Evolutionary conservation across 2,888 invertebrate species (phyloP), one percentile per base, ranked within the genome.

Genomic region (Pammene fasciana): DNA sequence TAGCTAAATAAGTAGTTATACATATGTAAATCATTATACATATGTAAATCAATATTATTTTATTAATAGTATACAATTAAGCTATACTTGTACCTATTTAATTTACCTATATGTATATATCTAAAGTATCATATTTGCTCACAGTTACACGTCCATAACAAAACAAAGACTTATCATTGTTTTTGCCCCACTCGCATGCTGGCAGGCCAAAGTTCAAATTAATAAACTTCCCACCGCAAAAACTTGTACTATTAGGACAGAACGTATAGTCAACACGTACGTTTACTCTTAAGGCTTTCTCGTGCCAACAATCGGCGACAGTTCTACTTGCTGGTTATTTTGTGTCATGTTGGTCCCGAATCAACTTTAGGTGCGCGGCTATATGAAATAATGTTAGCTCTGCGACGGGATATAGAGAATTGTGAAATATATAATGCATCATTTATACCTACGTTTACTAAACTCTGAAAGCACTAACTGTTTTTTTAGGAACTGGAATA

Each of bases 211-310:
- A 66, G 65, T 66, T 66, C 48, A 59, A 43, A 59, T 50, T 52
- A 50, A 59, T 67, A 67, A 67, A 50, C 62, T 62, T 62, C 62
- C 43, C 41, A 34, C 43, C 59, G 34, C 50, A 52, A 59, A 59
- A 52, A 50, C 59, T 67, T 52, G 14, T 50, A 50, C 52, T 59
- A 59, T 67, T 52, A 50, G 50, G 59, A 52, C 59, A 36, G 50
- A 52, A 52, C 34, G 48, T 18, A 59, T 59, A 50, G n/a, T 48
- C 18, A 16, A 46, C 46, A 48, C 46, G 48, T 48, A 46, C 41
- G 62, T 57, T 48, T 50, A 26, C 13, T 50, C 43, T 59, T 59
- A 67, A 59, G 34, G 6, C 43, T 18, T 56, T 56, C 46, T 36
- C 14, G 59, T 16, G 57, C 66, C 59, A 52, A 67, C 50, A 59